phyloP scores from a whole-genome alignment of 2,113 vertebrate species.

The Tringa solitaria region DNA sequence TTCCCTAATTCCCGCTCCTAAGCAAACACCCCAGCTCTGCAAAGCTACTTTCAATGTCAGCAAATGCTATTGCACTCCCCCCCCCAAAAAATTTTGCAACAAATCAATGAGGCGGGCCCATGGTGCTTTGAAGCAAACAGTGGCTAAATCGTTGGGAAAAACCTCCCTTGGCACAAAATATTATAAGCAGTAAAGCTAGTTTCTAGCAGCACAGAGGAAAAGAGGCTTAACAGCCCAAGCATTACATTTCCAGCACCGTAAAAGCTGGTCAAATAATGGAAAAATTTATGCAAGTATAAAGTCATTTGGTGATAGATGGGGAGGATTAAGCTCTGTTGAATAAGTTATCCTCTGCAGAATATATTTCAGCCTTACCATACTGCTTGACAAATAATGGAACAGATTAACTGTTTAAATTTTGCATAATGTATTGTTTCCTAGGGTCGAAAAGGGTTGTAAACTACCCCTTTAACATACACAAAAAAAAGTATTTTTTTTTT shows the following conservation, averaged over 20 bases:
- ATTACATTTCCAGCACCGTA: not conserved
- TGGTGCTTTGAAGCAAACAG: not conserved
- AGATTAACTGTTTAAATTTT: not conserved
- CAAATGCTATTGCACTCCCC: not conserved
- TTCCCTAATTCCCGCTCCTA: not conserved
- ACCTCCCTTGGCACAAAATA: not conserved
- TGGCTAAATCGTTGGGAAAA: not conserved
- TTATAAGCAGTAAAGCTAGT: not conserved
- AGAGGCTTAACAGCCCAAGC: conserved; percentile 23
- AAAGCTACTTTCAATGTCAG: not conserved
- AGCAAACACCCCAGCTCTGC: not conserved
- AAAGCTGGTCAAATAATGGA: conserved; percentile 38
- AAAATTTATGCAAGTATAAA: not conserved
- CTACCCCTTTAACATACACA: not conserved
- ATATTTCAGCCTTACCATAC: not conserved
- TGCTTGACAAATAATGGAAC: not conserved
- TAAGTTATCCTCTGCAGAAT: conserved; percentile 1
- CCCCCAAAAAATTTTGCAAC: not conserved
- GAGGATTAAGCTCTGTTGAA: conserved; percentile 33
- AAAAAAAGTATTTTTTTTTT: not conserved
- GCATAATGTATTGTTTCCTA: not conserved
- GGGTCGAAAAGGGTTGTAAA: not conserved
- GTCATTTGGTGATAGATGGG: not conserved
- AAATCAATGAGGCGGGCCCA: not conserved
- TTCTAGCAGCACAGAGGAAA: not conserved